Evolutionary conservation across 2,797 vertebrate species (phyloP).

Genomic region (Molothrus ater): DNA sequence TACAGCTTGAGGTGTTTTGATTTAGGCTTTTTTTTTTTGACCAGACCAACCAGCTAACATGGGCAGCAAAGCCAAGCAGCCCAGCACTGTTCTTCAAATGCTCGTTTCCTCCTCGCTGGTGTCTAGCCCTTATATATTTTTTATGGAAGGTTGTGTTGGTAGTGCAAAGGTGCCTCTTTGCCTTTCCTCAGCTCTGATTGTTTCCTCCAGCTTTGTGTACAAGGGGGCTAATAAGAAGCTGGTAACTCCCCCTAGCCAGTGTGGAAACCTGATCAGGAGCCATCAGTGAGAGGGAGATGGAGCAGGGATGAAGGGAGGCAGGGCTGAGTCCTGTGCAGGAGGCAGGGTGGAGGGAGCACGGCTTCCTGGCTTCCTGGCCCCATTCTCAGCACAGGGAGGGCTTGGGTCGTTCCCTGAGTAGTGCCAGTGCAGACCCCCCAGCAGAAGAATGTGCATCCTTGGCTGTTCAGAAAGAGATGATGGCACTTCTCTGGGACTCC

Average conservation of each 20-base stretch:
- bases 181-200: not conserved
- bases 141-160: not conserved
- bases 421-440: fast-evolving
- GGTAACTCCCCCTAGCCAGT: not conserved
- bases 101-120: not conserved
- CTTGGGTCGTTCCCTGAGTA: not conserved
- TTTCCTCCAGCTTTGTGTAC: not conserved
- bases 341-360: fast-evolving
- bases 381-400: not conserved
- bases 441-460: not conserved
- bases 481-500: not conserved
- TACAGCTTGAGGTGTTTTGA: not conserved
- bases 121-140: not conserved
- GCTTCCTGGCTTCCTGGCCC: not conserved
- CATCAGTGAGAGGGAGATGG: not conserved
- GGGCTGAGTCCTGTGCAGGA: not conserved
- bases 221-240: not conserved
- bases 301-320: not conserved
- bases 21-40: not conserved
- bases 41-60: not conserved
- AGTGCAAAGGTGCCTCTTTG: not conserved
- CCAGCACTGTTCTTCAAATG: fast-evolving
- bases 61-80: not conserved
- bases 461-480: not conserved
- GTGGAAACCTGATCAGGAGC: not conserved